These are phyloP conservation scores for Pygoscelis adeliae DNA, from an alignment of 2,113 vertebrate genomes.

Conservation along the genomic window DNA sequence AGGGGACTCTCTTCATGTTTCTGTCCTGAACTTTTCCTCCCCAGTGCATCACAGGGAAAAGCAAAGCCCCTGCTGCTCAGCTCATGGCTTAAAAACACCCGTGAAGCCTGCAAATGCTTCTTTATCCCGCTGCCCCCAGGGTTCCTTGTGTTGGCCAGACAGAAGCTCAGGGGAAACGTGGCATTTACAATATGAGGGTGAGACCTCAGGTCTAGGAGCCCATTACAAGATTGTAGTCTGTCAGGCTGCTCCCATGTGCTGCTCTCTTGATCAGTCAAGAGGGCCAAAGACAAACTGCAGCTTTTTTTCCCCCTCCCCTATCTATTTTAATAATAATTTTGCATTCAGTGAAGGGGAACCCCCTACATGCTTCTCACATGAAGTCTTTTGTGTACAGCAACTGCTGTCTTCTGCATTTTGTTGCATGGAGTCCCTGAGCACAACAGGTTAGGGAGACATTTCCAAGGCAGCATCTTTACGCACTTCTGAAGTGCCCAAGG, in stretches of 20 bases:
- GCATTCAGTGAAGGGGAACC: not conserved
- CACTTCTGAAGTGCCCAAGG: not conserved
- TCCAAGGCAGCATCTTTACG: not conserved
- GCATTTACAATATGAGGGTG: rapidly evolving
- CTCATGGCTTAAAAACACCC: not conserved
- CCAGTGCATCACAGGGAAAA: not conserved
- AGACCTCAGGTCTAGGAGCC: not conserved
- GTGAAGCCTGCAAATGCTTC: not conserved
- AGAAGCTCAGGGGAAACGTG: not conserved
- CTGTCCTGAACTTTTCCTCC: not conserved
- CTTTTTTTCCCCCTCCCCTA: not conserved
- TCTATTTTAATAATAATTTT: not conserved
- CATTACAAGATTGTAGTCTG: rapidly evolving
- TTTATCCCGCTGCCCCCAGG: not conserved
- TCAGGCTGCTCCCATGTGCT: not conserved
- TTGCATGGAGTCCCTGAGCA: rapidly evolving
- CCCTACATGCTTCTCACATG: rapidly evolving
- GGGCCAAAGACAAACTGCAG: not conserved
- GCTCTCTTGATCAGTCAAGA: rapidly evolving
- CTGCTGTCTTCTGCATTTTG: rapidly evolving
- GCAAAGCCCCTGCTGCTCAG: not conserved
- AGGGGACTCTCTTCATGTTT: not conserved
- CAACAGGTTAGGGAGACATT: not conserved
- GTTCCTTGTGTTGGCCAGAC: rapidly evolving
- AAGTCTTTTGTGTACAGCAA: not conserved